These are phyloP conservation scores for Pelusios castaneus DNA, from an alignment of 2,113 vertebrate genomes.

Conservation along the genomic window DNA sequence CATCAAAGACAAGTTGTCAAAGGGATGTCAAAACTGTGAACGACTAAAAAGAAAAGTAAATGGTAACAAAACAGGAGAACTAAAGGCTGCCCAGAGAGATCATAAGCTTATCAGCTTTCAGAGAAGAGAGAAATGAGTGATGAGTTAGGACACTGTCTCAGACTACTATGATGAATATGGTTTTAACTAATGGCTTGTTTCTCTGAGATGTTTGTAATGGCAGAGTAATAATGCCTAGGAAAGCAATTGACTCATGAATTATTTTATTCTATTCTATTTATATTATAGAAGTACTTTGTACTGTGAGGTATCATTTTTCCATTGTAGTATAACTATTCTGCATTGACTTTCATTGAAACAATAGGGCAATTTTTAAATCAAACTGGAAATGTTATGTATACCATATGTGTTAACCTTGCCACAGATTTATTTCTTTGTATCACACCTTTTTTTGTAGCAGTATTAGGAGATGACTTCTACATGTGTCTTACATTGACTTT, in stretches of 20 bases:
- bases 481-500: background rate
- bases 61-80: background rate
- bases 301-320: background rate
- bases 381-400: background rate
- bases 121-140: background rate
- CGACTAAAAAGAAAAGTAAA: background rate
- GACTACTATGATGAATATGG: background rate
- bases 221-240: background rate
- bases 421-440: background rate
- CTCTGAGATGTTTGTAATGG: background rate
- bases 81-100: background rate
- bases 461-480: background rate
- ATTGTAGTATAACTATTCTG: background rate
- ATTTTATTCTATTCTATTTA: background rate
- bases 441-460: background rate
- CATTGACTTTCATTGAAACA: background rate
- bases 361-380: background rate
- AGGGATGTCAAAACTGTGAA: background rate
- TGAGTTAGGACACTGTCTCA: background rate
- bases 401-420: background rate
- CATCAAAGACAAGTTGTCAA: background rate
- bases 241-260: background rate
- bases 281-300: background rate
- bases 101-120: background rate
- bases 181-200: slow-evolving; percentile 1